A percentile compares a stretch with the other conserved stretches of the same genome.
Conservation (phyloP, 2,113 vertebrate genomes). For the Eurystomus gularis region DNA sequence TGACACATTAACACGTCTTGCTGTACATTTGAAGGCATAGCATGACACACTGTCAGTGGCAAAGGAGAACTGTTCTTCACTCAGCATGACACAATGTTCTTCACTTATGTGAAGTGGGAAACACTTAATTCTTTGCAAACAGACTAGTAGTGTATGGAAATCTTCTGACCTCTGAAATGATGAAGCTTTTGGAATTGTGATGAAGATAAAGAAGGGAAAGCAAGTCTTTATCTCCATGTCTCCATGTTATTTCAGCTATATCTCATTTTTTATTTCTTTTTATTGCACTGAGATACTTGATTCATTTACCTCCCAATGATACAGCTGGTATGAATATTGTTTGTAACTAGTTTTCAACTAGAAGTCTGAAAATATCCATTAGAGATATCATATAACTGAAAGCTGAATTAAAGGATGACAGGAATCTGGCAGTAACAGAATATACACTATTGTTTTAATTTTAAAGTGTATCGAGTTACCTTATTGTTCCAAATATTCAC, state of each 20-base stretch:
- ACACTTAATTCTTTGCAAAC: not conserved
- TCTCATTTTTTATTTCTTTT: not conserved
- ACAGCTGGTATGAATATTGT: constrained; percentile 59
- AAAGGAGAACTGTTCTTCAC: constrained; percentile 1
- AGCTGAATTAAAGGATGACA: constrained; percentile 71
- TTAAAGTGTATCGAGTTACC: constrained; percentile 68
- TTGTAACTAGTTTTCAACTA: constrained; percentile 62
- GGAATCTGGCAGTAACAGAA: constrained; percentile 64
- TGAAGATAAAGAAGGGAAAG: not conserved
- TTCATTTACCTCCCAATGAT: constrained; percentile 32
- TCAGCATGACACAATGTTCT: not conserved
- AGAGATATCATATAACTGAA: constrained; percentile 69
- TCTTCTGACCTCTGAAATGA: not conserved
- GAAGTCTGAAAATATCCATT: constrained; percentile 62
- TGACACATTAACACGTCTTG: not conserved
- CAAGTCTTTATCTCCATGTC: not conserved
- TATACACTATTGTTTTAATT: constrained; percentile 59
- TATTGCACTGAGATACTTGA: constrained; percentile 3
- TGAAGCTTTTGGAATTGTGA: not conserved
- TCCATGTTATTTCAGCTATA: not conserved
- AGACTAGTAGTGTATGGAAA: not conserved
- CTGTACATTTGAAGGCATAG: not conserved
- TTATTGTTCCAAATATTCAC: constrained; percentile 70
- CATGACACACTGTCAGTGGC: not conserved
- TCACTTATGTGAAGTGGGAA: not conserved